A percentile compares a stretch with the other conserved stretches of the same genome.
Conservation (phyloP, 2,113 vertebrate species). For the Zonotrichia leucophrys region DNA sequence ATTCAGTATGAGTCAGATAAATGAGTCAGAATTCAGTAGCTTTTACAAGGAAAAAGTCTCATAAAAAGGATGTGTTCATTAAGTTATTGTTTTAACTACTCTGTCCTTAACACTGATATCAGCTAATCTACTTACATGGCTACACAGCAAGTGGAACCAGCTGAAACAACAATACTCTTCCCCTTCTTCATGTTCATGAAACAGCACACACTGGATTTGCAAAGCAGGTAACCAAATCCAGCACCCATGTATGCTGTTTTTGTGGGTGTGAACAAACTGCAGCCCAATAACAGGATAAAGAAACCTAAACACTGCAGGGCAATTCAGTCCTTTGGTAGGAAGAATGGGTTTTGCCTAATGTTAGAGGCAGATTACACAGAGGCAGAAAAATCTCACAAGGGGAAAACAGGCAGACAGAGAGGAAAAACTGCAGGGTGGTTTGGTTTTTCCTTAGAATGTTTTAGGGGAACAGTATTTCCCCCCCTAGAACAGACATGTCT, state of each 20-base stretch:
- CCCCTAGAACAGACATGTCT: neutral
- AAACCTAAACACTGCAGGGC: neutral
- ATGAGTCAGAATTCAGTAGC: neutral
- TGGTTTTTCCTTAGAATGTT: neutral
- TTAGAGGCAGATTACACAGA: neutral
- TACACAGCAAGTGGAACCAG: conserved; percentile 24
- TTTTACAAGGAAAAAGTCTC: neutral
- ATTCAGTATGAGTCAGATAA: neutral
- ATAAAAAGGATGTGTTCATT: neutral
- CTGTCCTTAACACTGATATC: neutral
- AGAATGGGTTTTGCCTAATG: neutral
- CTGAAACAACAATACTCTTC: conserved; percentile 59
- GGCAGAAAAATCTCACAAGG: neutral
- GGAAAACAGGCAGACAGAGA: neutral
- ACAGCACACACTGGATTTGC: conserved; percentile 3
- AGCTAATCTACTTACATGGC: neutral
- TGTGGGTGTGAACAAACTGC: neutral
- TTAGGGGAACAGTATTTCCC: neutral
- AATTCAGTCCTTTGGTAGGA: neutral
- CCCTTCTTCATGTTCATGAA: neutral
- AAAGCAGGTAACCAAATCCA: conserved; percentile 38
- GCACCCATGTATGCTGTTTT: neutral
- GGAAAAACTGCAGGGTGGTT: neutral
- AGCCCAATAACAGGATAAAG: conserved; percentile 1
- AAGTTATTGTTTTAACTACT: conserved; percentile 22